A percentile compares a stretch with the other conserved stretches of the same genome.
Conservation (phyloP, 2,113 vertebrate genomes). For the Phaethornis superciliosus region DNA sequence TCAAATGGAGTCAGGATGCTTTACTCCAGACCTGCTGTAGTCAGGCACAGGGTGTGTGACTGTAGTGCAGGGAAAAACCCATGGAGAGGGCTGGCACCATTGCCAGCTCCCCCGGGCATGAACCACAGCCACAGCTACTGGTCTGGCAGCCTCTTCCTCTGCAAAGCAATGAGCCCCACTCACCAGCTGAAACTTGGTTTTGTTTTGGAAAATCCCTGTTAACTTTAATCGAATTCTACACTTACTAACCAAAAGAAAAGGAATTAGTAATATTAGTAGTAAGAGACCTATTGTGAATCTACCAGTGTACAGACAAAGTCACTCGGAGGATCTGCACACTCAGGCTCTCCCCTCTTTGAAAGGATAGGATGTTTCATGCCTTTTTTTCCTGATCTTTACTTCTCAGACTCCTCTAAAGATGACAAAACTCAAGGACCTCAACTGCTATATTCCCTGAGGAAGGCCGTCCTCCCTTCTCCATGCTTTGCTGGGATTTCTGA, state of each 20-base stretch:
- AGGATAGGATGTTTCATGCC: not conserved
- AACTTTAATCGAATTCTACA: not conserved
- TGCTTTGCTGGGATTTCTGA: not conserved
- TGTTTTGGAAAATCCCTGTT: not conserved
- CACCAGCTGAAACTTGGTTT: not conserved
- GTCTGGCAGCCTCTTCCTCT: not conserved
- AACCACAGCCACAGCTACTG: not conserved
- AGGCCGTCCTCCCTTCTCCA: not conserved
- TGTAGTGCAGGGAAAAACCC: not conserved
- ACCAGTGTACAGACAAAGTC: not conserved
- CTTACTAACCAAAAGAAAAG: not conserved
- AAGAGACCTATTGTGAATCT: not conserved
- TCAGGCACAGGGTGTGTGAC: not conserved
- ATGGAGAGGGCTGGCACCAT: not conserved
- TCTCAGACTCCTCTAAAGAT: not conserved
- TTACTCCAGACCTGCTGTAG: not conserved
- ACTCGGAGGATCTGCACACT: rapidly evolving
- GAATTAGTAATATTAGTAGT: not conserved
- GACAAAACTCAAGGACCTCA: not conserved
- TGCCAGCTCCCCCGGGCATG: rapidly evolving
- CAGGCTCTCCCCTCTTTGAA: not conserved
- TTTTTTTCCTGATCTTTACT: not conserved
- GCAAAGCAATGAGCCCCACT: rapidly evolving
- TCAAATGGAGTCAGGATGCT: not conserved
- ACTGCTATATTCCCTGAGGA: rapidly evolving